Base-by-base conservation (phyloP, 2,888 invertebrate genomes). In the Zele albiditarsus region DNA sequence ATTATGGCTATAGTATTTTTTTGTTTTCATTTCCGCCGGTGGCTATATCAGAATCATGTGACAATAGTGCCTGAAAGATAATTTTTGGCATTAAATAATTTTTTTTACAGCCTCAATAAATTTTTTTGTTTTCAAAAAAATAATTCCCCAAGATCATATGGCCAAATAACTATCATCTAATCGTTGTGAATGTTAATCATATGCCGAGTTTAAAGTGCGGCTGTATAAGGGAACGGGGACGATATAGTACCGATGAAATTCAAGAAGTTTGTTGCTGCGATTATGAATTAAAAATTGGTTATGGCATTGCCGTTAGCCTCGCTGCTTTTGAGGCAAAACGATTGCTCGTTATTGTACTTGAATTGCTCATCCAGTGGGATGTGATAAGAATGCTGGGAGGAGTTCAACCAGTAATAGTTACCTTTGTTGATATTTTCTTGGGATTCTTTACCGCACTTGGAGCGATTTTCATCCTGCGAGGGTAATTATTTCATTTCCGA, bases 341-440 rank as follows among this genome's bases (percentile, higher is more conserved):
- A 3, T 80, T 88, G 49, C 80, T 86, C 49, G 79, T 88, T 42
- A 71, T 88, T 53, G 77, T 82, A 12, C 66, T 88, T n/a, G 87
- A 87, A 74, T 83, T 85, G 70, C 80, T 87, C 31, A 79, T 83
- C 20, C 84, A 88, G 69, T 83, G 85, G 83, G 82, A 83, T 63
- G 80, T 86, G 12, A 82, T 88, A n/a, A 80, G 81, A 8, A 86
- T 88, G 69, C 84, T 84, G 5, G 87, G 86, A 16, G 88, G 85
- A 27, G 73, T 84, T 8, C 77, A 78, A 66, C 85, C 87, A 0
- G 74, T 88, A 5, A 73, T 82, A 49, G 79, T 87, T 23, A 86
- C 83, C 27, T 81, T 86, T 49, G 60, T 82, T 31, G 85, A 86
- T 74, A 80, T 82, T 16, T 71, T 79, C 23, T 25, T 87, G 4